A percentile compares a stretch with the other conserved stretches of the same genome.
Conservation (phyloP, 2,797 vertebrate species). For the Taeniopygia guttata region DNA sequence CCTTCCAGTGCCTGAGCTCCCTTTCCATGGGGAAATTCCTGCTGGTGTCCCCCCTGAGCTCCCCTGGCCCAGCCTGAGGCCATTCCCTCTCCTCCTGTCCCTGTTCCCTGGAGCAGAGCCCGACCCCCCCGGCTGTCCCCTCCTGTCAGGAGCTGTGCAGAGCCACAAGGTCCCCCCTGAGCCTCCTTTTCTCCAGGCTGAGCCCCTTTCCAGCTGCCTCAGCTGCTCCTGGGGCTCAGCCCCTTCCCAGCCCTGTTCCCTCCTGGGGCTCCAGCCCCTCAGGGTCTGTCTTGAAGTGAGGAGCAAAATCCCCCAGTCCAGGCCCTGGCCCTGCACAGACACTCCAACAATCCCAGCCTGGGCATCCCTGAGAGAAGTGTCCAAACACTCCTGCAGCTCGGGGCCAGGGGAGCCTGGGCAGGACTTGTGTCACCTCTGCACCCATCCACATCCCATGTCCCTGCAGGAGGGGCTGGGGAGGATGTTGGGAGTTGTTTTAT, state of each 20-base stretch:
- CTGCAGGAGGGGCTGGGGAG: accelerated
- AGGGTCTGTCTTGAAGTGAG: neutral
- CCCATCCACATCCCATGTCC: accelerated
- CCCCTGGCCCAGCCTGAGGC: neutral
- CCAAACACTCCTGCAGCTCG: neutral
- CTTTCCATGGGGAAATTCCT: neutral
- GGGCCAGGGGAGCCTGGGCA: no score
- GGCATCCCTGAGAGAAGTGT: neutral
- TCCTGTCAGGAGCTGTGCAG: neutral
- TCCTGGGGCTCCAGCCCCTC: neutral
- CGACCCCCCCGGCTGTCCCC: neutral
- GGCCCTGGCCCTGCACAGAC: neutral
- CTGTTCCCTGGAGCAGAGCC: neutral
- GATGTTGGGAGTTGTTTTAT: accelerated
- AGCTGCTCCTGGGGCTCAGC: neutral
- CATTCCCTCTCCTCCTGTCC: neutral
- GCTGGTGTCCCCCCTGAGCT: accelerated
- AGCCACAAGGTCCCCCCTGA: neutral
- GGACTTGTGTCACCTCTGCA: neutral
- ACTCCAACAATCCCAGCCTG: neutral
- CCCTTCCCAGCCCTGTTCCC: neutral
- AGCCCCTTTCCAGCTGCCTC: neutral
- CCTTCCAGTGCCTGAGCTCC: accelerated
- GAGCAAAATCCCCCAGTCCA: neutral
- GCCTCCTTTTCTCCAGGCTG: neutral